Base-by-base conservation (phyloP, 2,888 invertebrate species). In the Lochmaea capreae region DNA sequence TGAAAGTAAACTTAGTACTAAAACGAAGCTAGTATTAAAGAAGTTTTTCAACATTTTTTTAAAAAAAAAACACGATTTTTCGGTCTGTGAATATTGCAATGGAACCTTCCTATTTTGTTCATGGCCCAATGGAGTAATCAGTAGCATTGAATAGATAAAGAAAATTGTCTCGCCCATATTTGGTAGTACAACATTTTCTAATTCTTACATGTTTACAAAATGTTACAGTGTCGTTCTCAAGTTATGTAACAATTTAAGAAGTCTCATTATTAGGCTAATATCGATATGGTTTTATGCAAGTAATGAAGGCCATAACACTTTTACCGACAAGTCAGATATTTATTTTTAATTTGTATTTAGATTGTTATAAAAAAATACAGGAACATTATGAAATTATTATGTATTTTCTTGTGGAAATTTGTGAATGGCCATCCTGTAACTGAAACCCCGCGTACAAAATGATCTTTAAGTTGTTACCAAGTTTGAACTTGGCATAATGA, bases 401-500 rank as follows among this genome's bases (percentile, higher is more conserved):
- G 33, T 14, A 14, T 59, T 14, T 59, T 59, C 8, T 59, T 59
- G 18, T 63, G 10, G 10, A 10, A 57, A 18, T 18, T 57, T 57
- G 57, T 18, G 5, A 11, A 33, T 9, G 42, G 8, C 33, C 69
- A 69, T 69, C 69, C 69, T 72, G 67, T 72, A 72, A 42, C 42
- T 74, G 54, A 67, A 62, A 46, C 65, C 59, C 59, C 4, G 59
- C 59, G 18, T 54, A 54, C 18, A 16, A 54, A 54, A 58, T 71
- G 46, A 16, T 68, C 26, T 74, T 65, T 71, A 65, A 63, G 43
- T 68, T 59, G 68, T 71, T 74, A 71, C 67, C 71, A 71, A 74
- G 71, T 67, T 65, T 74, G 74, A 74, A 74, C 74, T 74, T 74
- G 74, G 71, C 74, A 74, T 71, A 74, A 71, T 74, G 68, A 74